Evolutionary conservation across 2,888 invertebrate genomes (phyloP), one percentile per base, ranked within the genome.

Genomic region (Schizaphis graminum): DNA sequence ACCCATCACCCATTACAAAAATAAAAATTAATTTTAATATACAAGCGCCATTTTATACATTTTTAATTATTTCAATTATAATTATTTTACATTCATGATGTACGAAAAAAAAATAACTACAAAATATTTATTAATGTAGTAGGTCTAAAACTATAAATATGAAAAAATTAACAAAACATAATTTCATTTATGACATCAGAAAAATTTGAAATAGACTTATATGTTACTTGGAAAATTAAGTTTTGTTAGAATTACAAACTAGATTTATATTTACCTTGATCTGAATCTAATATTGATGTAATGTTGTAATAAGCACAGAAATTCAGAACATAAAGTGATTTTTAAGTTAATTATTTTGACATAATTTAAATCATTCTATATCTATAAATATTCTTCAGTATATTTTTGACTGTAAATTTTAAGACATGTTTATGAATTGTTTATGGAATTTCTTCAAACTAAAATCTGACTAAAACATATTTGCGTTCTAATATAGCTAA

Each of bases 391-490:
- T 91, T 91, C 91, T 84, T 84, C 26, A 53, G 13, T 91, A 41
- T 35, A 85, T 85, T 57, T 56, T 88, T 89, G 26, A 89, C 41
- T 84, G 2, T 84, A 26, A 91, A 67, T 35, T 67, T 3, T 21
- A 53, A 49, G 67, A 47, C 26, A 84, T 91, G n/a, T 86, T 56
- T 91, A n/a, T 92, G 92, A 87, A 91, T 92, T 77, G 94, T 91
- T 11, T 61, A 87, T 47, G 94, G 88, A 94, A 93, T 94, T 95
- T 95, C 89, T 94, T 89, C 5, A 93, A 95, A 91, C 47, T 95
- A 47, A 93, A 47, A 94, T 47, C 92, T 94, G 13, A 94, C 91
- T 41, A 95, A 94, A 92, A 95, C 93, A 85, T 94, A 95, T 67
- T 88, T 95, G 41, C 61, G 92, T 56, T 94, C 94, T 26, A 93